Base-by-base conservation (phyloP, 2,113 vertebrate genomes). In the Ophiodon elongatus region DNA sequence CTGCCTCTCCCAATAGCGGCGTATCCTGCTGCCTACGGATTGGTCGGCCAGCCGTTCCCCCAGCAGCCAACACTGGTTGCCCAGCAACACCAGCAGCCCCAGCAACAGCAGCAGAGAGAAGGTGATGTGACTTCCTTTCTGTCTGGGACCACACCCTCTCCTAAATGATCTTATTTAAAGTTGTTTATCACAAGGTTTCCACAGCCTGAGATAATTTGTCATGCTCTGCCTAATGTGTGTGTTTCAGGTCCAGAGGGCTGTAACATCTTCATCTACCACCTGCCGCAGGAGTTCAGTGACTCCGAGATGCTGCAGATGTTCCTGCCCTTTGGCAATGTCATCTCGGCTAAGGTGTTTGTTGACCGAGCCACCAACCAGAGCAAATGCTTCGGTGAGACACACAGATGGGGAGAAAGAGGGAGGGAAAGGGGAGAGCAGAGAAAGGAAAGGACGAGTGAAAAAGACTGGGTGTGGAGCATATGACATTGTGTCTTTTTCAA, bases 211-310 rank as follows among this genome's bases (percentile, higher is more conserved):
- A 81, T 83, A 56, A 80, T 87, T 88, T 79, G 68, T 83, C 56
- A 83, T 59, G 29, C 56, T 87, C 73, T 56, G 25, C 27, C 73
- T 89, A 72, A 68, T 81, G 45, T 73, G 65, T 83, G 50, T 86
- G 41, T 76, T n/a, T 75, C 93, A 99, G 97, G 98, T 94, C 97
- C 98, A 35, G 98, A 99, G 50, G 98, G 98, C 80, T 99, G 98
- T 93, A 99, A 99, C 94, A 98, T 99, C 94, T 99, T 99, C 94
- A 99, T 99, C 95, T 99, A 99, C 96, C 98, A 99, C 96, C 96
- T 99, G 96, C 98, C 98, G 85, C 98, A 99, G 94, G 98, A 99
- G 94, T 99, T 99, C 93, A 97, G 97, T 0, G 98, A 99, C 95
- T 96, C 96, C 0, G 98, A 99, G 94, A 97, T 99, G 95, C 96